phyloP scores from a whole-genome alignment of 1,140 invertebrate species.

The Anadara kagoshimensis region DNA sequence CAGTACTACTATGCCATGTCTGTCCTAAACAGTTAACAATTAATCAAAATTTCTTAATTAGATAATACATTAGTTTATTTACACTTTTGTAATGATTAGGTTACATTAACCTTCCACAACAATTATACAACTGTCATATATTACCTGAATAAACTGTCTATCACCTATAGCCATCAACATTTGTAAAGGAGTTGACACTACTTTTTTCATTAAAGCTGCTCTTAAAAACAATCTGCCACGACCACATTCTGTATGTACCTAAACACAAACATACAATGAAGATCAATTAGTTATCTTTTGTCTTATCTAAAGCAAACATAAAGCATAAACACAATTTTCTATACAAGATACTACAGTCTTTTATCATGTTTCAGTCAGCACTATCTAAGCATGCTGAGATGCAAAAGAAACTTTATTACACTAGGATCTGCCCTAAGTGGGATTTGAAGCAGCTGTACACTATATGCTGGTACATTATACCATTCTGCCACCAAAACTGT shows the following conservation, averaged over 20 bases:
- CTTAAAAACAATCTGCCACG: constrained; percentile 77
- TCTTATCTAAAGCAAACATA: no score
- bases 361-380: no score
- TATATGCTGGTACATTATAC: no score
- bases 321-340: no score
- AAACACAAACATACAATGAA: not conserved
- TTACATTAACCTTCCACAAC: not conserved
- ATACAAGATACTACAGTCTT: no score
- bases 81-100: not conserved
- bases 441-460: no score
- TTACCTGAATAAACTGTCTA: constrained; percentile 29
- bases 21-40: not conserved
- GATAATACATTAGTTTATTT: not conserved
- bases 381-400: no score
- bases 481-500: no score
- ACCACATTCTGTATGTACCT: constrained; percentile 74
- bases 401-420: no score
- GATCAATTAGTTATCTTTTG: no score
- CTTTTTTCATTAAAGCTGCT: constrained; percentile 76
- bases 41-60: not conserved
- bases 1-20: not conserved
- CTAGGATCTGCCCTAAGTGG: no score
- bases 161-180: constrained; percentile 72
- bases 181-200: constrained; percentile 77
- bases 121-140: not conserved